phyloP scores from a whole-genome alignment of 2,113 vertebrate genomes.

The Pycnonotus jocosus region DNA sequence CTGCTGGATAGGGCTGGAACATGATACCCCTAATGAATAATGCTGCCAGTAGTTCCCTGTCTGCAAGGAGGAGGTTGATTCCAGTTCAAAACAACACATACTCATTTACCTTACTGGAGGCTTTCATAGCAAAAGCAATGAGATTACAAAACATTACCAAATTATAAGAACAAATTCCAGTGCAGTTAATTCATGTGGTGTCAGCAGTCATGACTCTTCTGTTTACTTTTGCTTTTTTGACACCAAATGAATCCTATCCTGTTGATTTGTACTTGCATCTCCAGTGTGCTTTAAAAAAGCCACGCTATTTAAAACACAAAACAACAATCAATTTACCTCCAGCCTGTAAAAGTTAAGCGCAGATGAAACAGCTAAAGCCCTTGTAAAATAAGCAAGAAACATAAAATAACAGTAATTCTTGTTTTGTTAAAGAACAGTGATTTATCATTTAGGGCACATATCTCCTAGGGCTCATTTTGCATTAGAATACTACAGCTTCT shows the following conservation, averaged over 20 bases:
- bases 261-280: background rate
- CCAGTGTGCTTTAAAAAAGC: background rate
- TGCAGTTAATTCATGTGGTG: background rate
- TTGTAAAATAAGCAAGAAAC: conserved; percentile 50
- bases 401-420: conserved; percentile 45
- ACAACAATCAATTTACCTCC: conserved; percentile 14
- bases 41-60: background rate
- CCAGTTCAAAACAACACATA: background rate
- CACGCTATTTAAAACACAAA: conserved; percentile 23
- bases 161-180: background rate
- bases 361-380: conserved; percentile 43
- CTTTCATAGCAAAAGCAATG: background rate
- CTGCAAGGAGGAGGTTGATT: background rate
- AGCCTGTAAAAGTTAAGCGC: conserved; percentile 33
- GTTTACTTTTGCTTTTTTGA: background rate
- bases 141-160: background rate
- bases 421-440: conserved; percentile 40
- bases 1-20: background rate
- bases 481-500: conserved; percentile 37
- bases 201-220: background rate
- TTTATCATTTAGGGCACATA: conserved; percentile 40
- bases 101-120: background rate
- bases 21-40: background rate
- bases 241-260: background rate
- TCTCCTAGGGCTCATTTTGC: conserved; percentile 47